Evolutionary conservation across 1,140 invertebrate genomes (phyloP), one percentile per base, ranked within the genome.

Genomic region (Onthophagus taurus): DNA sequence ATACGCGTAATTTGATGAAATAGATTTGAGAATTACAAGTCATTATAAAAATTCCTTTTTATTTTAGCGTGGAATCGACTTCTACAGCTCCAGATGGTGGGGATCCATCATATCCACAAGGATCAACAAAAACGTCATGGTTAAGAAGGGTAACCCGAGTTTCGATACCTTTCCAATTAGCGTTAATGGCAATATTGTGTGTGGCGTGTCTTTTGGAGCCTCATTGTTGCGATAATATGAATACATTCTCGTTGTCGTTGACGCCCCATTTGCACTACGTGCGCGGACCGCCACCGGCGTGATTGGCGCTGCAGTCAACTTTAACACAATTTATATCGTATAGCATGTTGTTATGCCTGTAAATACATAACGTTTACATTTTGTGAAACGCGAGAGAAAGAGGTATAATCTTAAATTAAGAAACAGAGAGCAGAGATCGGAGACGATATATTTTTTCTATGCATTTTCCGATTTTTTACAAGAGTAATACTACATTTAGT

Each of bases 221-320:
- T 7, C 74, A 83, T 24, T 90, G 88, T 61, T 90, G 88, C 64
- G 87, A 92, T 60, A 76, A 81, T 9, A 72, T 88, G 43, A 89
- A 91, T 67, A 88, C 83, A 39, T 74, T 91, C 47, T 81, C 79
- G 18, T 72, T 85, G 52, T 88, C 84, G 1, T 69, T 92, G 14
- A 81, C 82, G 3, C 88, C 88, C 2, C 86, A 91, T 57, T 66
- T 93, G 44, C 77, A 84, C 34, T 91, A 91, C 53, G 76, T 89
- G 5, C 76, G 80, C 31, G 88, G 89, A 48, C 86, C 87, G 13
- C 89, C 89, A 21, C 88, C 89, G 1, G 77, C 86, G 42, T 89
- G 74, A 85, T 59, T 18, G 18, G 16, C 14, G 9, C 6, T 36
- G 11, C 14, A 16, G 13, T 9, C 8, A 9, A 16, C 9, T 8